Evolutionary conservation across 2,113 vertebrate genomes (phyloP), one percentile per base, ranked within the genome.

Genomic region (Hipposideros armiger): DNA sequence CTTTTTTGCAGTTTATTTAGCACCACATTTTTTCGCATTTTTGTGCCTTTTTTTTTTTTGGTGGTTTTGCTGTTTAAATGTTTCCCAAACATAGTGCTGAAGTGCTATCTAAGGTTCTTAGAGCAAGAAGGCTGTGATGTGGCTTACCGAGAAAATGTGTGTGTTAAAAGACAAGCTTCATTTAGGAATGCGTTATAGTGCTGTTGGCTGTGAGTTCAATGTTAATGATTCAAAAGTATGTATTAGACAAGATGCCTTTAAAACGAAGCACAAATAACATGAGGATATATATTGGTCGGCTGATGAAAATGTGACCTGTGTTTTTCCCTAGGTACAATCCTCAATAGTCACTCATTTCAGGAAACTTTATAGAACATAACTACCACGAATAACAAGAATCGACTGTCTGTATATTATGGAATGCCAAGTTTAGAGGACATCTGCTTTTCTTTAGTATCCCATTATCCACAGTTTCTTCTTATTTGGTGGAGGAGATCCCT

Each of bases 231-330:
- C 50, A 72, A 50, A 42, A 77, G 45, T 66, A 20, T 45, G 36
- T 22, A 30, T n/a, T 76, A 82, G 62, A 36, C 78, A 74, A 17
- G 3, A 4, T 70, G 13, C 32, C 26, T 82, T 81, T 72, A 66
- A 76, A 45, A 15, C 87, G 32, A 91, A 92, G 47, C 10, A 50
- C 67, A 93, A 30, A 83, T 30, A 76, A 76, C 90, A 14, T 11
- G 19, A 90, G 26, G 14, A n/a, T 80, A 76, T 30, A 26, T 80
- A 50, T 76, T 84, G 62, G 69, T 83, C 11, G 0, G 26, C 45
- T 95, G 32, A 85, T 90, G 24, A 94, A 89, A 95, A 52, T 58
- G 7, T 69, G n/a, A 66, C 17, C 30, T 85, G 14, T 67, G 50
- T 77, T 72, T 92, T 90, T 77, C 19, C 4, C 24, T 58, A 19